phyloP scores from a whole-genome alignment of 2,888 invertebrate genomes.

The Anodontia alba region DNA sequence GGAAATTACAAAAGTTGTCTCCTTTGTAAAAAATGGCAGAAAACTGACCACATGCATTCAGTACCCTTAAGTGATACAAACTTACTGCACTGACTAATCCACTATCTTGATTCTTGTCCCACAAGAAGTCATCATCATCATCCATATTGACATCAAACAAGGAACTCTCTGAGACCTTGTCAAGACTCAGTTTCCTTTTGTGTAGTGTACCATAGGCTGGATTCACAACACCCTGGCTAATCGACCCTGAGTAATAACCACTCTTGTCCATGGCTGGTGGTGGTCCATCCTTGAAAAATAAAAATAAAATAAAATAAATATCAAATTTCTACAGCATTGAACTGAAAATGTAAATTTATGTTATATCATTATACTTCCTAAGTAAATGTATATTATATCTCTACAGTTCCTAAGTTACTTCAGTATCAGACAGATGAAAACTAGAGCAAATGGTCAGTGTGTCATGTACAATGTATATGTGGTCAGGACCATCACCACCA shows the following conservation, averaged over 20 bases:
- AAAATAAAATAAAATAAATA: not conserved
- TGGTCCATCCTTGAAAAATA: constrained; percentile 32
- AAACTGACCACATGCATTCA: too few species aligned
- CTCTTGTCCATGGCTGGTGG: constrained; percentile 42
- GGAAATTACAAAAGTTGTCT: too few species aligned
- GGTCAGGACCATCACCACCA: too few species aligned
- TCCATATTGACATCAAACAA: constrained; percentile 68
- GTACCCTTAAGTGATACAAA: too few species aligned
- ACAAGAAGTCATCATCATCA: constrained; percentile 68
- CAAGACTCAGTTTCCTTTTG: constrained; percentile 19
- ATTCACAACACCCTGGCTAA: constrained; percentile 72
- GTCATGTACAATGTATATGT: too few species aligned
- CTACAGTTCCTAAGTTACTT: too few species aligned
- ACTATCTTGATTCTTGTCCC: constrained; percentile 77
- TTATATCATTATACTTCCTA: too few species aligned
- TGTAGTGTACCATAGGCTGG: constrained; percentile 60
- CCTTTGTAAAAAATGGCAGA: too few species aligned
- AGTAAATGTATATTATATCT: too few species aligned
- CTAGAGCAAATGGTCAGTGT: too few species aligned
- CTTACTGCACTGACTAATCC: constrained; percentile 75
- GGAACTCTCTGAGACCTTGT: constrained; percentile 47
- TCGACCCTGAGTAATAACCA: constrained; percentile 52
- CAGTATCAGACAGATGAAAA: too few species aligned
- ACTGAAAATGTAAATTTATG: not conserved
- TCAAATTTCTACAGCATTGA: too few species aligned